These are phyloP conservation scores for Vombatus ursinus DNA, from an alignment of 2,113 vertebrate species.

Conservation along the genomic window DNA sequence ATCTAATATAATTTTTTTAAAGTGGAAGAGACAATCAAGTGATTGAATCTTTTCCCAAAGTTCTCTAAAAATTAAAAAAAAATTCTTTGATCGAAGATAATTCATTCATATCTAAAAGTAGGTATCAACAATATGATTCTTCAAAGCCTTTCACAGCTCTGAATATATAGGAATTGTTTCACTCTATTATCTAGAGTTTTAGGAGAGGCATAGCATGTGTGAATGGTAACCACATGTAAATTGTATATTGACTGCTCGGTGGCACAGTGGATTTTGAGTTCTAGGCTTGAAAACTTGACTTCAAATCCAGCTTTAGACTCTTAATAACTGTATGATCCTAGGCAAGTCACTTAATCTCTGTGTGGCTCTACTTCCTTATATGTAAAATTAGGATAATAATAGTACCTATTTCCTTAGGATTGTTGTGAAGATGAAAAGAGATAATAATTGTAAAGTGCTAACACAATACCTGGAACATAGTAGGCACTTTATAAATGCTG, in stretches of 20 bases:
- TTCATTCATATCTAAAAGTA: constrained; percentile 11
- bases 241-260: background rate
- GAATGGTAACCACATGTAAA: background rate
- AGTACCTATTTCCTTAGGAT: background rate
- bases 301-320: background rate
- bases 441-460: background rate
- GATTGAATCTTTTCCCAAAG: constrained; percentile 40
- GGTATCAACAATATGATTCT: constrained; percentile 15
- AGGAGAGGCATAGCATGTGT: background rate
- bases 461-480: background rate
- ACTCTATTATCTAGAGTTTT: background rate
- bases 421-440: background rate
- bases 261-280: background rate
- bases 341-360: background rate
- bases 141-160: background rate
- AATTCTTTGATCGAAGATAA: constrained; percentile 7
- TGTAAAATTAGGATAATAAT: background rate
- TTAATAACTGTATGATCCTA: background rate
- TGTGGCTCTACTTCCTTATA: background rate
- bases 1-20: background rate
- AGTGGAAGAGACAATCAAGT: background rate
- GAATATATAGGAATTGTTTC: constrained; percentile 5
- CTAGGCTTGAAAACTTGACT: background rate
- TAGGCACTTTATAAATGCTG: background rate
- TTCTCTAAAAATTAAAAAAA: constrained; percentile 30